Base-by-base conservation (phyloP, 1,140 invertebrate genomes). In the Sitobion miscanthi region DNA sequence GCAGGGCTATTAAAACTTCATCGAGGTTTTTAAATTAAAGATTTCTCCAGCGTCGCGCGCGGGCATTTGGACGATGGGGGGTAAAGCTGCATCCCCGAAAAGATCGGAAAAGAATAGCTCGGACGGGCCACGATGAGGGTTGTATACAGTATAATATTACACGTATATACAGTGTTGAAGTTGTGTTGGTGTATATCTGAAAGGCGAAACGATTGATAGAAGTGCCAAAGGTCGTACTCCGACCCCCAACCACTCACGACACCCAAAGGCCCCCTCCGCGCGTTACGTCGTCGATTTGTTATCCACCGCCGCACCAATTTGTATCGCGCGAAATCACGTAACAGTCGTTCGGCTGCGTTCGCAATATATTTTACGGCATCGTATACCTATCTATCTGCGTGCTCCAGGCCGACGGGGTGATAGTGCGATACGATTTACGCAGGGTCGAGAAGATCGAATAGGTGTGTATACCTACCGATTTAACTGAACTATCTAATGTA, bases 11-110 rank as follows among this genome's bases (percentile, higher is more conserved):
- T 90, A 90, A 90, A 90, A 90, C 52, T 52, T 57, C 88, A 54
- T 35, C 54, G 88, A 7, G n/a, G 49, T 90, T 57, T 89, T 89
- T 89, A 89, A 89, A 89, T 89, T 52, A 89, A 89, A 89, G 49
- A 54, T 89, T 52, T 52, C 49, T 54, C 17, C 47, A 4, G 77
- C 62, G 77, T 38, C 21, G 20, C 8, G 35, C 82, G 20, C 38
- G 82, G 21, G 21, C 82, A 6, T 42, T 83, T 21, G 30, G 62
- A n/a, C 82, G 82, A 83, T 35, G 82, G 21, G 82, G 38, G 82
- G 21, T 83, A 21, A 42, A 83, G 62, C 30, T 77, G 30, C n/a
- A 35, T 14, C 62, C n/a, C n/a, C 38, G 35, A 83, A 83, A 83
- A 21, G 38, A 83, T n/a, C 7, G 30, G 30, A 77, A 77, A 69